Percentiles rank a stretch among this genome's conserved stretches.
phyloP scores from a whole-genome alignment of 1,140 invertebrate genomes.

The Aphelenchoides fujianensis region DNA sequence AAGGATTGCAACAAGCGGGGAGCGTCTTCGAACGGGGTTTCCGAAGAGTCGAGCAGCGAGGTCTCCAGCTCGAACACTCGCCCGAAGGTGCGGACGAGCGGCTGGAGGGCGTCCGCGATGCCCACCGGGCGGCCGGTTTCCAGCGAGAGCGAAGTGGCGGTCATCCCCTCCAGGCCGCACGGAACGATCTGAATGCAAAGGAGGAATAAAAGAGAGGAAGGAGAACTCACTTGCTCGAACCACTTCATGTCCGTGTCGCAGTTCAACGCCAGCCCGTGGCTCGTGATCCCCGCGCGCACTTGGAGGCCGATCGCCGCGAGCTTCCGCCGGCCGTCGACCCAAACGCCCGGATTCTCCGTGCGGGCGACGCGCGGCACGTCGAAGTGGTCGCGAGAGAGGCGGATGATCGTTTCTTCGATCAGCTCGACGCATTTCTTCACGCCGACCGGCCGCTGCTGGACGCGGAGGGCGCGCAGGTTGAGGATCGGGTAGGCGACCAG shows the following conservation, averaged over 20 bases:
- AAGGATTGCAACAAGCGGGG: no score
- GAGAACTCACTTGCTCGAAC: conserved; percentile 93
- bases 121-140: conserved; percentile 68
- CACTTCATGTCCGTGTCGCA: conserved; percentile 84
- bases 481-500: conserved; percentile 91
- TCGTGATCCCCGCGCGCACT: conserved; percentile 78
- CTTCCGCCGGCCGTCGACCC: conserved; percentile 68
- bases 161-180: conserved; percentile 88
- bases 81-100: conserved; percentile 64
- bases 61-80: conserved; percentile 61
- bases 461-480: conserved; percentile 68
- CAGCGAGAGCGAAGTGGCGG: conserved; percentile 82
- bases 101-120: conserved; percentile 62
- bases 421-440: conserved; percentile 79
- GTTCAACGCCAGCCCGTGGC: conserved; percentile 89
- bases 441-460: conserved; percentile 64
- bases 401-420: conserved; percentile 80
- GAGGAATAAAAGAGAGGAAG: conserved; percentile 70
- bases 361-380: conserved; percentile 65
- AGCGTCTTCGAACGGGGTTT: no score
- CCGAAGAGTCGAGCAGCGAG: no score
- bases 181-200: conserved; percentile 93
- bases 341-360: conserved; percentile 65
- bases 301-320: conserved; percentile 69
- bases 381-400: conserved; percentile 71